Base-by-base conservation (phyloP, 2,797 vertebrate genomes). In the Esox masquinongy region DNA sequence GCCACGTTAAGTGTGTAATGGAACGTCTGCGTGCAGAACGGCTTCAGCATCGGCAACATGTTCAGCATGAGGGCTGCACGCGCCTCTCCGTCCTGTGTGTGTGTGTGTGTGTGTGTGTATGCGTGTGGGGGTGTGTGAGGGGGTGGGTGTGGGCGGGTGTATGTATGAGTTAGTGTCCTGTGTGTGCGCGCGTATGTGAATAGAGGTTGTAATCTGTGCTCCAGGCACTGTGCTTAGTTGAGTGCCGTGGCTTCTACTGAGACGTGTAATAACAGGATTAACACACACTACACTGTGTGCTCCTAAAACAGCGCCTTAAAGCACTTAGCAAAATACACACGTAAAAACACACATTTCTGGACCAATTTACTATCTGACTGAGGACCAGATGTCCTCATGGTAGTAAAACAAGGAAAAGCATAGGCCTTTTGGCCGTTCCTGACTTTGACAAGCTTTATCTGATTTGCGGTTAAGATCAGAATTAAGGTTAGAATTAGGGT, bases 231-330 rank as follows among this genome's bases (percentile, higher is more conserved):
- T 83, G 79, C 86, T 87, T 84, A 84, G 85, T 80, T 79, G 82
- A 79, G 78, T 79, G 80, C 82, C 88, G 83, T 87, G 87, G 88
- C 88, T 89, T 84, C 85, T 81, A 83, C 74, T 87, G 85, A 90
- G 82, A 85, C 11, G 72, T 91, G 89, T 87, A 88, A 89, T 90
- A 91, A 91, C 83, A 61, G 80, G 90, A 92, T 93, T 92, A 92
- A 80, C 78, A 74, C 78, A 85, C 77, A 83, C 82, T 75, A 83
- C 83, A 87, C 81, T 76, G 77, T 81, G 77, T 77, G 83, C 82
- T 84, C 76, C 83, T 69, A 82, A 86, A 90, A 86, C 79, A 75
- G 79, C 83, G 82, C 72, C 74, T 73, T 77, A 78, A 80, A 84
- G 79, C 50, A 69, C 68, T 82, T 53, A 75, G 64, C 68, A 74